Evolutionary conservation across 1,140 invertebrate genomes (phyloP).

Genomic region (Camponotus vicinus): DNA sequence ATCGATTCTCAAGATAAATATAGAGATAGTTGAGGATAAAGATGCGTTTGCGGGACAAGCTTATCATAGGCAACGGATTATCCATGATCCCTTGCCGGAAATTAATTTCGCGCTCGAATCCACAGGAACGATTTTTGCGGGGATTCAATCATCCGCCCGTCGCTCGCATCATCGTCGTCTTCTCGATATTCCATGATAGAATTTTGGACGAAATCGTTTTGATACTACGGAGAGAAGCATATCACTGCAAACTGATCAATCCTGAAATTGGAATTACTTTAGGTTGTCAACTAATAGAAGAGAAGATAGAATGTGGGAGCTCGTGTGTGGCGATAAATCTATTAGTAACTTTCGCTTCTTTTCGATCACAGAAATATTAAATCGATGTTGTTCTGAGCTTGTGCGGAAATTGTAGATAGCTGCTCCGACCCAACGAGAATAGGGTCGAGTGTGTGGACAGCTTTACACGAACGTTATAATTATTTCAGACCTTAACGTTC

Average conservation of each 20-base stretch:
- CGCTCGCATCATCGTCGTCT: conserved; percentile 37
- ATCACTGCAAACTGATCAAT: conserved; percentile 35
- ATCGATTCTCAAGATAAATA: conserved; percentile 31
- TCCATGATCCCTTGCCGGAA: conserved; percentile 57
- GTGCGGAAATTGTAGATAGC: conserved; percentile 36
- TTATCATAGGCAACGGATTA: conserved; percentile 62
- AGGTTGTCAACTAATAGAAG: conserved; percentile 38
- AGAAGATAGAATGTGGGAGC: neutral
- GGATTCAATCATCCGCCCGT: conserved; percentile 30
- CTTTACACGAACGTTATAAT: conserved; percentile 61
- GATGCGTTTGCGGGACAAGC: conserved; percentile 14
- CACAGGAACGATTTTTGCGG: conserved; percentile 55
- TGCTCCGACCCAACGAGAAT: neutral
- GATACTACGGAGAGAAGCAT: conserved; percentile 18
- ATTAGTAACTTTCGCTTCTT: conserved; percentile 28
- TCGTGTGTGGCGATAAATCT: conserved; percentile 12
- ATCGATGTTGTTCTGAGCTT: conserved; percentile 21
- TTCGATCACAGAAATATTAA: conserved; percentile 5
- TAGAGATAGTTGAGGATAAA: conserved; percentile 38
- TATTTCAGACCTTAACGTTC: conserved; percentile 54
- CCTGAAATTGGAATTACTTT: conserved; percentile 26
- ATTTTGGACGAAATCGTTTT: conserved; percentile 51
- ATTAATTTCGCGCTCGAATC: conserved; percentile 72
- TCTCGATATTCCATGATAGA: conserved; percentile 45
- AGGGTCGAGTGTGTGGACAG: neutral